phyloP scores from a whole-genome alignment of 92 coral and sea anemone species.

The Paramuricea clavata region DNA sequence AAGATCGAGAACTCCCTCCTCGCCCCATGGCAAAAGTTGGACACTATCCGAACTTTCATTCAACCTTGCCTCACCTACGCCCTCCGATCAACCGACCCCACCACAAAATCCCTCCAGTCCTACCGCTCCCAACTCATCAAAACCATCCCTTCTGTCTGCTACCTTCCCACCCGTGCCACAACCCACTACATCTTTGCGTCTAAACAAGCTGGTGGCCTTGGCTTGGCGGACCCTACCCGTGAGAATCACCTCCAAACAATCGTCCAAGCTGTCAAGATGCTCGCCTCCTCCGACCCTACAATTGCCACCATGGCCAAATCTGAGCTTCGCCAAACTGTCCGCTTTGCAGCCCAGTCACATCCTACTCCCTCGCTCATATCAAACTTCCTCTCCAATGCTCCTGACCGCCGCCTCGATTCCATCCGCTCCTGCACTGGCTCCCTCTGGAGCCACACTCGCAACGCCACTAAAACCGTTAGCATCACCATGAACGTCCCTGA shows the following conservation, averaged over 20 bases:
- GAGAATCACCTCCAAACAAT: too few species aligned
- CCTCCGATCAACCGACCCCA: too few species aligned
- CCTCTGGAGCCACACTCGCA: conserved; percentile 21
- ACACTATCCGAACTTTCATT: conserved; percentile 47
- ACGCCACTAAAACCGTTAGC: not conserved
- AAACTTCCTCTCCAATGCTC: conserved; percentile 19
- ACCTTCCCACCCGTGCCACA: not conserved
- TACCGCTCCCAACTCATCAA: not conserved
- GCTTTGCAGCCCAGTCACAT: conserved; percentile 22
- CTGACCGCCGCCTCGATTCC: too few species aligned
- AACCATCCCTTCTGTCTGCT: too few species aligned
- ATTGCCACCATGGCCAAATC: conserved; percentile 29
- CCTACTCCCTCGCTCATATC: conserved; percentile 31
- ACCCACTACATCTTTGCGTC: not conserved
- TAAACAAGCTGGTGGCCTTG: not conserved
- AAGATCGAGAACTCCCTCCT: conserved; percentile 34
- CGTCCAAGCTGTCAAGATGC: too few species aligned
- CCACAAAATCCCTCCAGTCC: not conserved
- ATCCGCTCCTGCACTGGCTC: conserved; percentile 21
- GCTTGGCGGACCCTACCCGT: too few species aligned
- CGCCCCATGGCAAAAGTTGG: conserved; percentile 53
- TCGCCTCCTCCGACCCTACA: not conserved
- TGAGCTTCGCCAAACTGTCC: conserved; percentile 19
- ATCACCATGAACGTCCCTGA: conserved; percentile 11
- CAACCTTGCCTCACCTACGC: conserved; percentile 50